Base-by-base conservation (phyloP, 2,113 vertebrate species). In the Pungitius pungitius region DNA sequence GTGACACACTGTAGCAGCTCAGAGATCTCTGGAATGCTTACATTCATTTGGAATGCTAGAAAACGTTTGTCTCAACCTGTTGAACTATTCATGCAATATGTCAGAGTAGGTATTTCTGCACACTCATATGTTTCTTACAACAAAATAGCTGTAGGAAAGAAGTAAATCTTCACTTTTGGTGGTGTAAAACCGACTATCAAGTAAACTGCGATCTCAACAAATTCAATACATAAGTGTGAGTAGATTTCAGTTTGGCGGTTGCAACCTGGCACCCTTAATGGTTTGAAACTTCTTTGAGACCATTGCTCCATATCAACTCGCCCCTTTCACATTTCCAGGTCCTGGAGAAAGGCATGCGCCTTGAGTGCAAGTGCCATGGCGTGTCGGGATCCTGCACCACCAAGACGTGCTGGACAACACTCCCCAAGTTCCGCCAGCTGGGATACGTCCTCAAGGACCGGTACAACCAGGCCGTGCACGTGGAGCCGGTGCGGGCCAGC, bases 301-400 rank as follows among this genome's bases (percentile, higher is more conserved):
- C 33, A n/a, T 45, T 40, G 39, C 47, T 39, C 55, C 6, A 65
- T 14, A 13, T 69, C 26, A 37, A 24, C 11, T 43, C 14, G 9
- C 37, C 47, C 54, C 37, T 66, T 52, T 78, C n/a, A 0, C 71
- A 35, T 47, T 47, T 82, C 51, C 70, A 98, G 97, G 93, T 96
- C 75, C 92, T 98, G 76, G 96, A 98, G 85, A 96, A 98, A 81
- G 96, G 95, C 85, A 97, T 98, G 96, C 96, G 94, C 59, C 87
- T 98, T 65, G 97, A 98, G 81, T 98, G 97, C 76, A 98, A 98
- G 82, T 98, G 97, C 68, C 97, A 98, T 0, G 97, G 97, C 0
- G 97, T 98, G 26, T 98, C 97, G 0, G 97, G 97, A 11, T 98
- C 97, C 2, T 98, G 97, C 83, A 98, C 97, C 77, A 98, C 96